A percentile compares a stretch with the other conserved stretches of the same genome.
Conservation (phyloP, 2,797 vertebrate genomes). For the Rhinophrynus dorsalis region DNA sequence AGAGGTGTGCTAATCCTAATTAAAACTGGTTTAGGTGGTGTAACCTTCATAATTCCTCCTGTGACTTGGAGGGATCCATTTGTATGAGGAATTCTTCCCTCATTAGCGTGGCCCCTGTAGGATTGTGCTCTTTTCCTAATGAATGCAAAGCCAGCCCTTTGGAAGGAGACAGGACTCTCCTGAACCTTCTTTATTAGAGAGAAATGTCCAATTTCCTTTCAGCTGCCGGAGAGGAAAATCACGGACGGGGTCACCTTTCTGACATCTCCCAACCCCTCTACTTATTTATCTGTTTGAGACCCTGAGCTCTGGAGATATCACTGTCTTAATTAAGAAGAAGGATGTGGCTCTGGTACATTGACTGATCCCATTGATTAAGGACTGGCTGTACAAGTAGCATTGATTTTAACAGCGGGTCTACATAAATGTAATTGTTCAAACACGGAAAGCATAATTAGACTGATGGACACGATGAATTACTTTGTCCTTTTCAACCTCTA, state of each 20-base stretch:
- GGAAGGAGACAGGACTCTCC: slow-evolving; percentile 63
- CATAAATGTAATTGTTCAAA: slow-evolving; percentile 88
- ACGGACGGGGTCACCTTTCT: slow-evolving; percentile 75
- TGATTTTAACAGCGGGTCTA: slow-evolving; percentile 85
- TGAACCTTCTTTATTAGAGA: slow-evolving; percentile 58
- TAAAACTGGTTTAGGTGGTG: slow-evolving; percentile 80
- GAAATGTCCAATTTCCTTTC: slow-evolving; percentile 73
- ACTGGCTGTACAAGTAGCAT: slow-evolving; percentile 83
- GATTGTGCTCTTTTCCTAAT: slow-evolving; percentile 78
- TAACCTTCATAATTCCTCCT: slow-evolving; percentile 74
- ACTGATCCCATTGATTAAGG: slow-evolving; percentile 87
- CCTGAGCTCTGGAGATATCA: slow-evolving; percentile 81
- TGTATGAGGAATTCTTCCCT: slow-evolving; percentile 73
- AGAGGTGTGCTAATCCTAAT: slow-evolving; percentile 78
- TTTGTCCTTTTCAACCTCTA: slow-evolving; percentile 84
- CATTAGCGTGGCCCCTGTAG: slow-evolving; percentile 80
- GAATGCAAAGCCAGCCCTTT: slow-evolving; percentile 76
- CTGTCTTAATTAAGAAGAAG: slow-evolving; percentile 90
- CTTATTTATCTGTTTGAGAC: slow-evolving; percentile 81
- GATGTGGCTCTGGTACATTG: slow-evolving; percentile 83
- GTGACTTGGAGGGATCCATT: slow-evolving; percentile 74
- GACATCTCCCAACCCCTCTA: slow-evolving; percentile 79
- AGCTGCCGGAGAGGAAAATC: slow-evolving; percentile 69
- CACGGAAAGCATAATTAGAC: slow-evolving; percentile 80
- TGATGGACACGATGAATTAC: slow-evolving; percentile 76